A percentile compares a stretch with the other conserved stretches of the same genome.
phyloP scores from a whole-genome alignment of 2,113 vertebrate genomes.

The Dicrurus megarhynchus region DNA sequence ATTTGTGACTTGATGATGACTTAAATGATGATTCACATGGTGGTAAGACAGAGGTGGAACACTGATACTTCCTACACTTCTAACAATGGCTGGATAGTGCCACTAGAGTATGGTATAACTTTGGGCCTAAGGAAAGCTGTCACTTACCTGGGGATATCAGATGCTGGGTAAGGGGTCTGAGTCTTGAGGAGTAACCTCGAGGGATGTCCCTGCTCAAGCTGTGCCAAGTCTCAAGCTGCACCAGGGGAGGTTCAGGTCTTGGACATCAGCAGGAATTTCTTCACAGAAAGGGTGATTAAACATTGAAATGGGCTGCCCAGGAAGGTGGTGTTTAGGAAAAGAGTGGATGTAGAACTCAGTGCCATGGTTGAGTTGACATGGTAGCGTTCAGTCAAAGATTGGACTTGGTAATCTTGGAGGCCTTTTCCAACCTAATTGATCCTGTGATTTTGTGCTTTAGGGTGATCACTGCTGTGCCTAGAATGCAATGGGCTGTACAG shows the following conservation, averaged over 20 bases:
- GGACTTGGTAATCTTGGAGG: neutral
- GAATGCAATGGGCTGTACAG: neutral
- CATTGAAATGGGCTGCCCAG: neutral
- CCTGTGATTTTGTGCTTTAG: neutral
- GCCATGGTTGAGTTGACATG: neutral
- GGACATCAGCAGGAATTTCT: neutral
- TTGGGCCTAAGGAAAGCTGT: neutral
- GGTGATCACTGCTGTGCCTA: fast-evolving
- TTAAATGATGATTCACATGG: neutral
- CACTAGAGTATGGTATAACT: fast-evolving
- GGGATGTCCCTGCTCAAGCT: neutral
- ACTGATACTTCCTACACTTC: neutral
- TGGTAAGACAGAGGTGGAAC: neutral
- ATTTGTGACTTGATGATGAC: neutral
- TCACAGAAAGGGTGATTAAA: neutral
- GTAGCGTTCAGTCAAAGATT: neutral
- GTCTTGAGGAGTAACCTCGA: neutral
- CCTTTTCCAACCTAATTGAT: neutral
- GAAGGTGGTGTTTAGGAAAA: neutral
- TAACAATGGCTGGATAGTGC: neutral
- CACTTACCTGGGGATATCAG: fast-evolving
- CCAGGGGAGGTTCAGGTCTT: neutral
- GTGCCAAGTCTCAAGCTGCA: neutral
- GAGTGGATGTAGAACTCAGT: neutral
- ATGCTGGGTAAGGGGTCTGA: neutral